Base-by-base conservation (phyloP, 2,797 vertebrate species). In the Pagetopsis macropterus region DNA sequence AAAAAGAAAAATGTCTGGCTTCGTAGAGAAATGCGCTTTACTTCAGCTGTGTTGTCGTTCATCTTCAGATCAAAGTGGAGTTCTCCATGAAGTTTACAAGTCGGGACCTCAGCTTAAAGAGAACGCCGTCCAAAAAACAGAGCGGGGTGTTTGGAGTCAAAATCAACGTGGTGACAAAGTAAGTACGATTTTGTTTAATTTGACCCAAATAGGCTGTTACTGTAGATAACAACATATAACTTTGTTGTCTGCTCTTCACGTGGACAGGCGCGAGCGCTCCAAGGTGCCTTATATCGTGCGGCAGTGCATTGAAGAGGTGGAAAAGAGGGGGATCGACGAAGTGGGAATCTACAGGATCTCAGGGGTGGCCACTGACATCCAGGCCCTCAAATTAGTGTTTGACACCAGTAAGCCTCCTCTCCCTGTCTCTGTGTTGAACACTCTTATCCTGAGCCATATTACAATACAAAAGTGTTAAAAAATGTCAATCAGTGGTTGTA, bases 1-100 rank as follows among this genome's bases (percentile, higher is more conserved):
- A 45, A 56, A n/a, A 11, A 31, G 16, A 23, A 23, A 23, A 3
- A 0, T 0, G 31, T 16, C 10, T 51, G 46, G 59, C 5, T 45
- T 19, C 15, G 46, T 2, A 6, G 19, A 37, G 40, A 37, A n/a
- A 10, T 44, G 33, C 14, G 4, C 59, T 69, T 59, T 65, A 50
- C 51, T 66, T 70, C 1, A 76, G 15, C 52, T 62, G 43, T 64
- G 33, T 40, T 62, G 31, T 71, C 71, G 23, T 75, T 59, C 56
- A 9, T 70, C 65, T 3, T 65, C 88, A 99, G 98, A 98, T 99
- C 91, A 98, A 99, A 91, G 98, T 99, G 88, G 97, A 99, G 84
- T 98, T 99, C 92, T 99, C 98, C 80, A 98, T 99, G 97, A 99
- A 99, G 90, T 99, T 99, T 87, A 99, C 97, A 0, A 99, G 96